A percentile compares a stretch with the other conserved stretches of the same genome.
These are phyloP conservation scores for Lydus trimaculatus DNA, from an alignment of 2,888 invertebrate species.

Conservation along the genomic window DNA sequence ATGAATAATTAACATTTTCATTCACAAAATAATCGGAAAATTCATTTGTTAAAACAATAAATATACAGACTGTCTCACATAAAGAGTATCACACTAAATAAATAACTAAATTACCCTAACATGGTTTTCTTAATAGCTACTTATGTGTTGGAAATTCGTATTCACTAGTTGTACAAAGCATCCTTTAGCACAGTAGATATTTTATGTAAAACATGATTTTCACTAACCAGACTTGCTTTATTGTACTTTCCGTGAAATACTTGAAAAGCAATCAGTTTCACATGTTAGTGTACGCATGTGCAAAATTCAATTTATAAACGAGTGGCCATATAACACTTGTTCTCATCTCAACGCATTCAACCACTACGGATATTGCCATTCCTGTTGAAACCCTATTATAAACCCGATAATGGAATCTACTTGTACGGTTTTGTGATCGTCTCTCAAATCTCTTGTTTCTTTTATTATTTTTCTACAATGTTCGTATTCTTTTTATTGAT, in stretches of 20 bases:
- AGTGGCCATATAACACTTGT: slow-evolving; percentile 55
- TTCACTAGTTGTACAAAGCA: too few species aligned
- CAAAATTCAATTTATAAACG: slow-evolving; percentile 54
- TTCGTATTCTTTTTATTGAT: neutral
- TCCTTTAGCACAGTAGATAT: too few species aligned
- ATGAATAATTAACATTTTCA: too few species aligned
- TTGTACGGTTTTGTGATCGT: slow-evolving; percentile 43
- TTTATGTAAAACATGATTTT: too few species aligned
- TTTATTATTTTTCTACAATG: slow-evolving; percentile 23
- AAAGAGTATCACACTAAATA: too few species aligned
- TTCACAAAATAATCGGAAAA: too few species aligned
- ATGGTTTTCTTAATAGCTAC: too few species aligned
- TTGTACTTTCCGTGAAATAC: slow-evolving; percentile 27
- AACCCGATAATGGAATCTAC: slow-evolving; percentile 55
- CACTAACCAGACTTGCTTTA: neutral
- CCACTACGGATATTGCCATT: slow-evolving; percentile 32
- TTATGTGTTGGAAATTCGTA: too few species aligned
- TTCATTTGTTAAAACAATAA: too few species aligned
- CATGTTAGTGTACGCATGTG: slow-evolving; percentile 51
- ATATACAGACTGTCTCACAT: too few species aligned
- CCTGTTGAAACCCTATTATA: slow-evolving; percentile 52
- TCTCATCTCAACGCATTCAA: slow-evolving; percentile 42
- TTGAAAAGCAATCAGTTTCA: slow-evolving; percentile 50
- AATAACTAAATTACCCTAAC: too few species aligned
- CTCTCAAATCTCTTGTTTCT: slow-evolving; percentile 11